Conservation (phyloP, 1,140 invertebrate genomes). For the Trialeurodes vaporariorum region DNA sequence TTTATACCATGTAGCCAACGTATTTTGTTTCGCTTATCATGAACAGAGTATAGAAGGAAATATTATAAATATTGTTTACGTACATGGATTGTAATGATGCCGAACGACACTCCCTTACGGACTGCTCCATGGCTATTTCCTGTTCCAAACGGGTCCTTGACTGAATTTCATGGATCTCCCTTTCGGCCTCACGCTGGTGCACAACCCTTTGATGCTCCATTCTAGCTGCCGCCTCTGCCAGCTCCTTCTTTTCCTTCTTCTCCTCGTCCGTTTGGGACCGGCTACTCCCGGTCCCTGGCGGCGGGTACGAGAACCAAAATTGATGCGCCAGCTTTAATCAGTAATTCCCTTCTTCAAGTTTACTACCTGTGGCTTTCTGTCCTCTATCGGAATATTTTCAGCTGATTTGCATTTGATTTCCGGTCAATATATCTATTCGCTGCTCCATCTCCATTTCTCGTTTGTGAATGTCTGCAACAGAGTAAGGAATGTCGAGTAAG, state of each 20-base stretch:
- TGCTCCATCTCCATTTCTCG: no score
- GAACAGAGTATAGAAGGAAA: no score
- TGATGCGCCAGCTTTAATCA: slow-evolving; percentile 28
- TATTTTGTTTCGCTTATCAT: no score
- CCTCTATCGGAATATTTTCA: no score
- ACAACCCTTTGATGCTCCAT: slow-evolving; percentile 20
- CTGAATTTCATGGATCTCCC: slow-evolving; percentile 15
- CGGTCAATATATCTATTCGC: no score
- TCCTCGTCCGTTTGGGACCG: slow-evolving; percentile 27
- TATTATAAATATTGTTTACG: no score
- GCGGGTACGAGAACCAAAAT: slow-evolving; percentile 29
- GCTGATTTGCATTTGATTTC: no score
- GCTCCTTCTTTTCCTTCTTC: slow-evolving; percentile 28
- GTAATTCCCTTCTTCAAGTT: slow-evolving; percentile 7
- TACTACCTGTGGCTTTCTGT: no score
- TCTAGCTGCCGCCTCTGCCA: slow-evolving; percentile 20
- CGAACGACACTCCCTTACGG: slow-evolving; percentile 12
- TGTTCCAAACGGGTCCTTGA: not conserved
- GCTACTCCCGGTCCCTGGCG: slow-evolving; percentile 25
- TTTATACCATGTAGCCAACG: no score
- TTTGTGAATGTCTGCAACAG: no score
- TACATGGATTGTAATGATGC: slow-evolving; percentile 16
- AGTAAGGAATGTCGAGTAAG: no score
- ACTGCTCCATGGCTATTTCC: slow-evolving; percentile 2
- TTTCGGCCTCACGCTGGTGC: slow-evolving; percentile 15